Base-by-base conservation (phyloP, 2,888 invertebrate species). In the Candidula unifasciata region DNA sequence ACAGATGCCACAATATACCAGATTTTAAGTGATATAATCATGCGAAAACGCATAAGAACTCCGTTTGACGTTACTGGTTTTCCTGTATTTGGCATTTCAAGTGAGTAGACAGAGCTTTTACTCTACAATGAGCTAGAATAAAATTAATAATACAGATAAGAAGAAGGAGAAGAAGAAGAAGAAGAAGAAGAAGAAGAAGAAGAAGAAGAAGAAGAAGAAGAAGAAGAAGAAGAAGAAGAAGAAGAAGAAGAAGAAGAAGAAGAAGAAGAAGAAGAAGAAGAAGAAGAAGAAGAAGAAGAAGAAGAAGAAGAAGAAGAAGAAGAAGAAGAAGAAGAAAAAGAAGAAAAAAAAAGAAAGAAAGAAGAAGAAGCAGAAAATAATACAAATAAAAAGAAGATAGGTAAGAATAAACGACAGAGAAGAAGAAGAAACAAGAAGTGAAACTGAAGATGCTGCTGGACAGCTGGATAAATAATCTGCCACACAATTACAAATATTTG, bases 261-360 rank as follows among this genome's bases (percentile, higher is more conserved):
- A 27, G 24, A 77, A 27, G 30, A 77, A 64, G 33, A 81, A 64
- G 6, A 71, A 35, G 13, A 78, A 68, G n/a, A 85, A 44, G 10
- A 30, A 69, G 6, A 64, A 54, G 2, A 24, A 33, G 27, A 52
- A 60, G 37, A 21, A 60, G 33, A 30, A 52, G 35, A 10, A 24
- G 27, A 2, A 30, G n/a, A 6, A 21, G 44, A 3, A 30, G 60
- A 57, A 16, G 54, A 57, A 60, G 33, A 57, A 52, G 64, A 64
- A 27, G 21, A 60, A 2, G 64, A 79, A 79, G 79, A 79, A 60
- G 33, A 79, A 77, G 30, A 37, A 54, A 66, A n/a, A 85, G 68
- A 37, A 37, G 76, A 44, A 68, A 44, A 54, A 44, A 30, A 54
- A 68, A 21, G 35, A 68, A 60, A 27, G 69, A 44, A 44, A 54